phyloP scores from a whole-genome alignment of 2,888 invertebrate species.

The Brenthis ino region DNA sequence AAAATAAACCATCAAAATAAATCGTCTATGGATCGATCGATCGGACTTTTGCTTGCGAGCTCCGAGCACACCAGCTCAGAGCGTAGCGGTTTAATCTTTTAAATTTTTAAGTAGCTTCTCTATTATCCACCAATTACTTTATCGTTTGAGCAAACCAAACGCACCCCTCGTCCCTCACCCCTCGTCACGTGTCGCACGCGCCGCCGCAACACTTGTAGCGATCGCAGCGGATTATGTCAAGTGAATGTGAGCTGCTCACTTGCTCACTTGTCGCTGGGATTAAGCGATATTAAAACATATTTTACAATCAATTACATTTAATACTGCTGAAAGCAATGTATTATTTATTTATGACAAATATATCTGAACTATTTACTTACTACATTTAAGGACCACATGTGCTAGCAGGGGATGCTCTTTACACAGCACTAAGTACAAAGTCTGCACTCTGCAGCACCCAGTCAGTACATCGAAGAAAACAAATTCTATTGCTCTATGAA shows the following conservation, averaged over 20 bases:
- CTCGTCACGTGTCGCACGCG: slow-evolving; percentile 11
- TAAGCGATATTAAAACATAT: no score
- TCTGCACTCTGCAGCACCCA: no score
- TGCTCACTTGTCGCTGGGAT: slow-evolving; percentile 1
- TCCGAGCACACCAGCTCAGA: no score
- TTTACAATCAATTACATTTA: background rate
- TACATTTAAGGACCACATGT: background rate
- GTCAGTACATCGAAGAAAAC: no score
- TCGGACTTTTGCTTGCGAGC: no score
- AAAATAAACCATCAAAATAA: no score
- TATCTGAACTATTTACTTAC: background rate
- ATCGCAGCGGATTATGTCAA: slow-evolving; percentile 28
- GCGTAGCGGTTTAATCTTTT: slow-evolving; percentile 25
- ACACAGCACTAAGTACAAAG: no score
- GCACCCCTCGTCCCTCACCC: background rate
- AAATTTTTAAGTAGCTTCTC: slow-evolving; percentile 27
- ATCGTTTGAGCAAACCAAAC: slow-evolving; percentile 46
- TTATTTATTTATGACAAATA: background rate
- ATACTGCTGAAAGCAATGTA: background rate
- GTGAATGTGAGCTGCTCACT: slow-evolving; percentile 22
- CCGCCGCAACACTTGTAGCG: slow-evolving; percentile 14
- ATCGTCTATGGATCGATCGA: no score
- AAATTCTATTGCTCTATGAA: no score
- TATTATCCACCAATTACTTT: slow-evolving; percentile 40
- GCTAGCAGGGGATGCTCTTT: no score